Percentiles rank a stretch among this genome's conserved stretches.
phyloP scores from a whole-genome alignment of 1,140 invertebrate species.

The Rhyacophila brunnea region DNA sequence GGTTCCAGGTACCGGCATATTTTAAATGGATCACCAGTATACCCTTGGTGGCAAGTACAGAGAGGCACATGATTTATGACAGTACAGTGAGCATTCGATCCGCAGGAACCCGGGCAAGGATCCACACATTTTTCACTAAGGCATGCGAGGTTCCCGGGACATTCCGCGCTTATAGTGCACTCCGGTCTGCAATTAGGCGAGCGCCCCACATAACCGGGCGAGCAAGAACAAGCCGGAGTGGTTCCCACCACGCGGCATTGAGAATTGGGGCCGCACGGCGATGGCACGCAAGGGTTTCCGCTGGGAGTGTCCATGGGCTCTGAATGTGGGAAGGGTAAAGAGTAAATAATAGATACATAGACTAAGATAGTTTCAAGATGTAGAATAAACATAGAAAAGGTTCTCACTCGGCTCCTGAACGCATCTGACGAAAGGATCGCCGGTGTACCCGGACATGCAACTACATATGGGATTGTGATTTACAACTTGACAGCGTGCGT shows the following conservation, averaged over 20 bases:
- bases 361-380: slow-evolving; percentile 13
- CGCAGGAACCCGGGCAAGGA: slow-evolving; percentile 78
- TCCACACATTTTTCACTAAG: slow-evolving; percentile 71
- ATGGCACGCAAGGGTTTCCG: slow-evolving; percentile 68
- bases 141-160: slow-evolving; percentile 71
- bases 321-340: slow-evolving; percentile 36
- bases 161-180: slow-evolving; percentile 74
- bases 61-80: slow-evolving; percentile 74
- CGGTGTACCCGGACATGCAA: slow-evolving; percentile 65
- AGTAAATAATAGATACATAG: slow-evolving; percentile 26
- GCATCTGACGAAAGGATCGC: slow-evolving; percentile 74
- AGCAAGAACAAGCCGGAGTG: slow-evolving; percentile 73
- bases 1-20: slow-evolving; percentile 53
- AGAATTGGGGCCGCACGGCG: slow-evolving; percentile 80
- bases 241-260: slow-evolving; percentile 68
- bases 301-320: slow-evolving; percentile 39
- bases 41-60: slow-evolving; percentile 70
- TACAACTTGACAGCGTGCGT: slow-evolving; percentile 70
- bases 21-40: slow-evolving; percentile 74
- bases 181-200: slow-evolving; percentile 76
- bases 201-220: slow-evolving; percentile 69
- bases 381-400: slow-evolving; percentile 19
- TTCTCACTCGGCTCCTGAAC: slow-evolving; percentile 59
- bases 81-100: slow-evolving; percentile 64
- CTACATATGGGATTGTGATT: slow-evolving; percentile 78